Evolutionary conservation across 2,888 invertebrate genomes (phyloP).

Genomic region (Ypsolopha sequella): DNA sequence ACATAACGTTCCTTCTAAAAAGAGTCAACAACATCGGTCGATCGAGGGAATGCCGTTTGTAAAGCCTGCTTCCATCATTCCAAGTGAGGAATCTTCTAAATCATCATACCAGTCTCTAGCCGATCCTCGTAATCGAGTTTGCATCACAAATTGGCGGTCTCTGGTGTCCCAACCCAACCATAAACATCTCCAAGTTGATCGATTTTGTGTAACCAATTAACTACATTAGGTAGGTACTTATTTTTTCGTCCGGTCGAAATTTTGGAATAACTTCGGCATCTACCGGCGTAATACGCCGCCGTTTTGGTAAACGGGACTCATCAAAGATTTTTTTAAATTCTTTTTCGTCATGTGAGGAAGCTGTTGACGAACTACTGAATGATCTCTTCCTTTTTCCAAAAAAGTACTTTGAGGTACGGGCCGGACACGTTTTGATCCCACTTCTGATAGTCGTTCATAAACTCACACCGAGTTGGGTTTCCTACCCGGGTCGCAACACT

Average conservation of each 20-base stretch:
- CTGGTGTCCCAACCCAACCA: conserved; percentile 14
- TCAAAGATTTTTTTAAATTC: too few relatives aligned
- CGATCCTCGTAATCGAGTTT: conserved; percentile 16
- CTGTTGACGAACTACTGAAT: too few relatives aligned
- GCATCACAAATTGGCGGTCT: conserved; percentile 15
- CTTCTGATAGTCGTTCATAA: too few relatives aligned
- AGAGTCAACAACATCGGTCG: conserved; percentile 17
- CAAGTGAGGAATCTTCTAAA: too few relatives aligned
- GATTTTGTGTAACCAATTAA: conserved; percentile 19
- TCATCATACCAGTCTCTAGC: conserved; percentile 17
- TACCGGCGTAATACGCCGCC: too few relatives aligned
- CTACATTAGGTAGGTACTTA: conserved; percentile 13
- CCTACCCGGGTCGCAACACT: too few relatives aligned
- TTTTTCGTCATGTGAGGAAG: too few relatives aligned
- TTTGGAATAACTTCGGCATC: background rate
- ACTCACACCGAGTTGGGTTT: too few relatives aligned
- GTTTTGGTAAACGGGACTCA: too few relatives aligned
- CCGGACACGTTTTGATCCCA: too few relatives aligned
- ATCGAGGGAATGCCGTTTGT: conserved; percentile 7
- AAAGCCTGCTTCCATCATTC: conserved; percentile 17
- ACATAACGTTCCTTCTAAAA: conserved; percentile 19
- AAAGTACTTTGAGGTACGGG: too few relatives aligned
- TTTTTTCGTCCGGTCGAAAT: conserved; percentile 13
- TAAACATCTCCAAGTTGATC: conserved; percentile 21
- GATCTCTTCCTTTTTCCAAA: too few relatives aligned